Evolutionary conservation across 2,113 vertebrate genomes (phyloP), one percentile per base, ranked within the genome.

Genomic region (Vanacampus margaritifer): DNA sequence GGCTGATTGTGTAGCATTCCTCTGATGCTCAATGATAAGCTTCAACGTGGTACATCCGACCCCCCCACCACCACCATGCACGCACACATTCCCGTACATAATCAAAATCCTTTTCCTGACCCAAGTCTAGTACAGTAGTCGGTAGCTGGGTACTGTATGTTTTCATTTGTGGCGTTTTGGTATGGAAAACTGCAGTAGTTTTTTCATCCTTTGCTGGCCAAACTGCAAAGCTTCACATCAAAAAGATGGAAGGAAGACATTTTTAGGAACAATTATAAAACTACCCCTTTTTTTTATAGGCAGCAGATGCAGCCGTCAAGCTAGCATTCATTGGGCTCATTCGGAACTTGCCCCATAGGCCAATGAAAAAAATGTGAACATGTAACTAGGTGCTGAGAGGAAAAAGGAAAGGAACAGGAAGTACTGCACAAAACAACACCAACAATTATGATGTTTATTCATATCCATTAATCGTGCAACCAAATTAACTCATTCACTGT

Each of bases 1-100:
- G 75, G 72, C 68, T 82, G 79, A 89, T 87, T 87, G 88, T 90
- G 68, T 67, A 68, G 84, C 67, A 79, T 85, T 87, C 82, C 73
- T 79, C 68, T 79, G 71, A 83, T 83, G 79, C 72, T 73, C 64
- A 63, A 63, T 58, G 80, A 84, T 75, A 84, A 77, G 74, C 76
- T 71, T 62, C 68, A 69, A 64, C 59, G 75, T 11, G 28, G 56
- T 64, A 61, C 64, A 65, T 62, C 61, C 39, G 57, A 76, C 2
- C 45, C 45, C 11, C 26, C 39, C 3, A 39, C 8, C 26, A 2
- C 11, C 11, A 10, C 43, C 41, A 53, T 26, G 48, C 58, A 17
- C 26, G n/a, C 26, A 21, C 56, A 39, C 35, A 61, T 39, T 62
- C 12, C 12, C 3, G n/a, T n/a, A 9, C 17, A 5, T 1, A 12